Percentiles rank a stretch among this genome's conserved stretches.
These are phyloP conservation scores for Entosphenus tridentatus DNA, from an alignment of 2,113 vertebrate genomes.

Conservation along the genomic window DNA sequence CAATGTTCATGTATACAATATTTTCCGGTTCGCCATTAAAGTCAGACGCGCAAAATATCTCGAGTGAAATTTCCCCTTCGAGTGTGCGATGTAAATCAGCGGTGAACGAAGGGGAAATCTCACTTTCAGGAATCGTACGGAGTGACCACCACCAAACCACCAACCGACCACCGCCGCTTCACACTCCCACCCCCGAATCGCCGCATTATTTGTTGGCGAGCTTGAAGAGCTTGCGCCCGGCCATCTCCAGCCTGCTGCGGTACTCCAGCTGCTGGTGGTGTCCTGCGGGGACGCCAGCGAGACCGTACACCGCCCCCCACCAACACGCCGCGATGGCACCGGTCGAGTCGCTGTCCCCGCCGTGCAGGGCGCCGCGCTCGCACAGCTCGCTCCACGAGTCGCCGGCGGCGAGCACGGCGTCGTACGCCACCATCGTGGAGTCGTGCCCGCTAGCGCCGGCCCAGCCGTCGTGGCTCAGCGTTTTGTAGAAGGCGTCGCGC, in stretches of 20 bases:
- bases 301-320: slow-evolving; percentile 35
- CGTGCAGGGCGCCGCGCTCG: slow-evolving; percentile 33
- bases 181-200: no score
- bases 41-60: no score
- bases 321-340: slow-evolving; percentile 30
- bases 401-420: slow-evolving; percentile 29
- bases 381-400: slow-evolving; percentile 35
- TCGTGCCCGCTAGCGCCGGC: slow-evolving; percentile 42
- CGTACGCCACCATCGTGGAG: slow-evolving; percentile 46
- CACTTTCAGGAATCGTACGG: no score
- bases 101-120: no score
- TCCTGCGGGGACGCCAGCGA: slow-evolving; percentile 19
- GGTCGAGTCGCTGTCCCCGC: slow-evolving; percentile 40
- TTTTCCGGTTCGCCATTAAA: no score
- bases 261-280: slow-evolving; percentile 34
- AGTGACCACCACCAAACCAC: no score
- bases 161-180: no score
- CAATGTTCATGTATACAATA: no score
- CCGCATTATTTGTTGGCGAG: slow-evolving; percentile 11
- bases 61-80: no score
- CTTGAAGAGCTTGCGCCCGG: slow-evolving; percentile 21
- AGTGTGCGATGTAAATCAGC: no score
- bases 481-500: slow-evolving; percentile 30
- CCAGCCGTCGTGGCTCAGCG: slow-evolving; percentile 27
- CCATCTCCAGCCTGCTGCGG: slow-evolving; percentile 21